Base-by-base conservation (phyloP, 2,113 vertebrate genomes). In the Eulemur macaco region DNA sequence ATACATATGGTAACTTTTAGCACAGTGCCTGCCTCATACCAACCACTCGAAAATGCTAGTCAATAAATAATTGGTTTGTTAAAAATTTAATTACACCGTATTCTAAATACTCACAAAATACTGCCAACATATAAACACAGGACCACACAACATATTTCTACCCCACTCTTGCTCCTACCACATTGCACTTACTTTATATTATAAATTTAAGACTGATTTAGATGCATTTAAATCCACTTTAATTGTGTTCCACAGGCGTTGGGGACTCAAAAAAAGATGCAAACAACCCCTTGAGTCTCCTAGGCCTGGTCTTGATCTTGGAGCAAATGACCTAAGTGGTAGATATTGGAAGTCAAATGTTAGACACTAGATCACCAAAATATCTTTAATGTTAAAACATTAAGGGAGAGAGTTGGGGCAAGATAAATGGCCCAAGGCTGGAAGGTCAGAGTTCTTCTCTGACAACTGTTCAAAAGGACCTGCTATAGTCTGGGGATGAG, bases 201-300 rank as follows among this genome's bases (percentile, higher is more conserved):
- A 94, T 81, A 94, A 81, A 69, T 82, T 76, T 83, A 96, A 78
- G 37, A 80, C 8, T 84, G 58, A 73, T 42, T 58, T 60, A 78
- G 74, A 86, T 56, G 37, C 37, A 76, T 54, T 85, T 74, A 52
- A 71, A 94, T 45, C 25, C 39, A 77, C 76, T 86, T 94, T 86
- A 85, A 92, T 63, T 77, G 34, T 89, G 52, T 58, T 86, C 15
- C 10, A 90, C 21, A 25, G 2, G 39, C 6, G 52, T 96, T 23
- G 21, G 83, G n/a, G 6, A 29, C 66, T 60, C 39, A 68, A 86
- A 94, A 77, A 56, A 64, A 21, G 3, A 10, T 58, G 25, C 17
- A 82, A 89, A 80, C 1, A 78, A 17, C 89, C 37, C 68, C 66
- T 71, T 82, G 20, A 45, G 18, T 66, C 47, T 82, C 31, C 23